These are phyloP conservation scores for Isaurus tuberculatus DNA, from an alignment of 92 coral and sea anemone genomes.

Conservation along the genomic window DNA sequence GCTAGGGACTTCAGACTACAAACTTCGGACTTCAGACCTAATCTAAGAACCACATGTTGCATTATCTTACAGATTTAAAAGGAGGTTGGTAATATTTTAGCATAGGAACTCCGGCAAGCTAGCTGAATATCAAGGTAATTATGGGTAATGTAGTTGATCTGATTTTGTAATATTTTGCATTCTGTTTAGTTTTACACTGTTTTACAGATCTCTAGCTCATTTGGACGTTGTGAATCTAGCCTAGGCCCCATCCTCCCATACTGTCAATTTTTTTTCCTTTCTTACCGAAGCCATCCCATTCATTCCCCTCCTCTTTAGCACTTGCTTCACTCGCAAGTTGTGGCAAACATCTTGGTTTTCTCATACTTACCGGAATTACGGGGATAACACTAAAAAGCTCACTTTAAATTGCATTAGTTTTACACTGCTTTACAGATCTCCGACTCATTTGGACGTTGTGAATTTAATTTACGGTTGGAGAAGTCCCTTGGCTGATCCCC, in stretches of 20 bases:
- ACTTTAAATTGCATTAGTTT: too few relatives aligned
- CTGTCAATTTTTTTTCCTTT: too few relatives aligned
- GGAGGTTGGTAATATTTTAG: not conserved
- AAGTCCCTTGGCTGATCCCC: not conserved
- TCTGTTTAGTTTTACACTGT: not conserved
- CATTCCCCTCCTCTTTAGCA: too few relatives aligned
- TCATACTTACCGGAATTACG: too few relatives aligned
- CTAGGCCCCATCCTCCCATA: too few relatives aligned
- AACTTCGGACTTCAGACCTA: not conserved
- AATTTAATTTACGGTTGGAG: not conserved
- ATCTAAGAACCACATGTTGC: not conserved
- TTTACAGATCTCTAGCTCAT: not conserved
- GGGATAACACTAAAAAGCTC: too few relatives aligned
- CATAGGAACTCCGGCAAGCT: not conserved
- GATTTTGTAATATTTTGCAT: not conserved
- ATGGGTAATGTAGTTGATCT: not conserved
- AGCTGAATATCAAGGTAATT: not conserved
- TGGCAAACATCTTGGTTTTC: too few relatives aligned
- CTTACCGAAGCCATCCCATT: too few relatives aligned
- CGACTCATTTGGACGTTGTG: not conserved
- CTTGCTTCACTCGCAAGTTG: too few relatives aligned
- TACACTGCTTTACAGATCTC: too few relatives aligned
- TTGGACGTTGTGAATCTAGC: not conserved
- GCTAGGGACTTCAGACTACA: not conserved
- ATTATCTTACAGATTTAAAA: not conserved